Conservation (phyloP, 2,113 vertebrate species). For the Notothenia rossii region DNA sequence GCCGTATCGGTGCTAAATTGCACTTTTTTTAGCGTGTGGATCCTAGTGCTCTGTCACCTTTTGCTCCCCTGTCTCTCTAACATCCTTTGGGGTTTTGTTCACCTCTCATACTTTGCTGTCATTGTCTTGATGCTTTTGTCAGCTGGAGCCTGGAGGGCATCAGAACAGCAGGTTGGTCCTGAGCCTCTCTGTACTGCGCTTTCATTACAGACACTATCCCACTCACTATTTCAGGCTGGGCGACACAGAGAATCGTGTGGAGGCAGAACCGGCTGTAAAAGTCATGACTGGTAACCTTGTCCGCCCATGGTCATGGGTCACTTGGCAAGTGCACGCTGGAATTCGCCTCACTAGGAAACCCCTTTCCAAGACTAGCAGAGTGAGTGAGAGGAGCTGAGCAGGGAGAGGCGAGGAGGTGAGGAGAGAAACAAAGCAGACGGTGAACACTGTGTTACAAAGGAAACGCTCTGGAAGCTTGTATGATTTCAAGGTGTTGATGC, state of each 20-base stretch:
- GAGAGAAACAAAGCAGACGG: conserved; percentile 89
- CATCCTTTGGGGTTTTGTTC: conserved; percentile 81
- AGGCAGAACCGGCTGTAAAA: conserved; percentile 77
- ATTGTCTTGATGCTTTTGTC: conserved; percentile 94
- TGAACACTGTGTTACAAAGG: conserved; percentile 69
- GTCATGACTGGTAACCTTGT: conserved; percentile 79
- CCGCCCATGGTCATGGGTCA: conserved; percentile 86
- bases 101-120: conserved; percentile 93
- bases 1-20: conserved; percentile 61
- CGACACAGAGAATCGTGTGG: conserved; percentile 80
- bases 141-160: conserved; percentile 92
- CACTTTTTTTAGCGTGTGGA: conserved; percentile 64
- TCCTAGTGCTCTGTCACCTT: conserved; percentile 68
- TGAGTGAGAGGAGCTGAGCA: conserved; percentile 73
- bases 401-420: conserved; percentile 74
- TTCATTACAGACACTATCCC: conserved; percentile 81
- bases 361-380: conserved; percentile 64
- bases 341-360: conserved; percentile 86
- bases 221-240: conserved; percentile 88
- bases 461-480: conserved; percentile 42
- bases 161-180: conserved; percentile 88
- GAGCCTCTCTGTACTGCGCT: conserved; percentile 80
- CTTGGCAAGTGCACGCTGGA: conserved; percentile 82
- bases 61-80: conserved; percentile 60
- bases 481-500: conserved; percentile 40